Evolutionary conservation across 2,888 invertebrate genomes (phyloP).

Genomic region (Gonocerus acuteangulatus): DNA sequence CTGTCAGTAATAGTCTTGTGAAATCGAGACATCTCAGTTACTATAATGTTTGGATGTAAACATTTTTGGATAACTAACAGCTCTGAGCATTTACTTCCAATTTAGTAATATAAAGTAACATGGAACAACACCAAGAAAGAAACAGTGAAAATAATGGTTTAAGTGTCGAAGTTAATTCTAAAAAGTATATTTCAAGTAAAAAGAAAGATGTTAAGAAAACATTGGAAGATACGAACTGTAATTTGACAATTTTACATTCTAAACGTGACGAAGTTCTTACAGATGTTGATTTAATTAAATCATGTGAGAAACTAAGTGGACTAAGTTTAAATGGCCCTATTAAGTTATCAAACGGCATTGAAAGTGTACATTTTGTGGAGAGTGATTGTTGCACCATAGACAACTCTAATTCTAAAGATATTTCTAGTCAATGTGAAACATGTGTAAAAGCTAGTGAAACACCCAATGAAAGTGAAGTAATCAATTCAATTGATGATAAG

Average conservation of each 20-base stretch:
- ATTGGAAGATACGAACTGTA: slow-evolving; percentile 36
- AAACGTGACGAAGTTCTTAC: slow-evolving; percentile 30
- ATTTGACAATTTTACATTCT: slow-evolving; percentile 33
- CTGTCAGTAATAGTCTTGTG: slow-evolving; percentile 12
- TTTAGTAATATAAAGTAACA: slow-evolving; percentile 12
- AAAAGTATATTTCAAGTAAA: slow-evolving; percentile 28
- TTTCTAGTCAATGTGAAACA: slow-evolving; percentile 37
- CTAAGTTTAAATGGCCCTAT: slow-evolving; percentile 35
- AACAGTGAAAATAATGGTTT: slow-evolving; percentile 30
- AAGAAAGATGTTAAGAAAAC: slow-evolving; percentile 29
- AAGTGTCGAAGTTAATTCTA: slow-evolving; percentile 15
- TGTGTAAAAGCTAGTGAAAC: slow-evolving; percentile 26
- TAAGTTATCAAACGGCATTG: slow-evolving; percentile 34
- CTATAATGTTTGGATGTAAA: slow-evolving; percentile 16
- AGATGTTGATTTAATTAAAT: slow-evolving; percentile 31
- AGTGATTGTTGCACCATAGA: slow-evolving; percentile 22
- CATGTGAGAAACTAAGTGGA: slow-evolving; percentile 31
- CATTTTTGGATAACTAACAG: not conserved
- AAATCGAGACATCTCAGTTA: not conserved
- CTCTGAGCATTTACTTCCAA: slow-evolving; percentile 6
- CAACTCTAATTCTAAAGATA: slow-evolving; percentile 25
- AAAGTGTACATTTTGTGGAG: slow-evolving; percentile 26
- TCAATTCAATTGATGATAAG: not conserved
- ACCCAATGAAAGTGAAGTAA: slow-evolving; percentile 3
- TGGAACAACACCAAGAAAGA: slow-evolving; percentile 31